Base-by-base conservation (phyloP, 1,140 invertebrate species). In the Drosophila neocordata region DNA sequence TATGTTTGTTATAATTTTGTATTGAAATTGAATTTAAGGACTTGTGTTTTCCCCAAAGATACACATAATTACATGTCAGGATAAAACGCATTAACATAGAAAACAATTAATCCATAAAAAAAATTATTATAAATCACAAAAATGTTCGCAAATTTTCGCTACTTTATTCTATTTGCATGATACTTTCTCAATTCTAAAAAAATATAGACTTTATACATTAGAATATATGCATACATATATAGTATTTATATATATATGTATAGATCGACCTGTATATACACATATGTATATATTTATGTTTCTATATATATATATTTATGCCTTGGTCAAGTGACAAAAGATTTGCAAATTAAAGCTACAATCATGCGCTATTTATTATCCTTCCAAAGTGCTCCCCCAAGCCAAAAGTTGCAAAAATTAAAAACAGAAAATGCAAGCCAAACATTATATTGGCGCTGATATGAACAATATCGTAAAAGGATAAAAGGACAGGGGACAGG, bases 121-220 rank as follows among this genome's bases (percentile, higher is more conserved):
- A 78, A 82, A 85, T 78, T 82, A 82, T 71, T 69, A 88, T 85
- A 85, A 87, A 85, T 85, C 82, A 85, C 82, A 85, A 85, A 88
- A 80, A 82, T 65, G 82, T 85, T 77, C 76, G 78, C 81, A 87
- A 78, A 87, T 75, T 85, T 85, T 73, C 69, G 74, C 82, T 87
- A 85, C 75, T 85, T 75, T 72, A 69, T 63, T 55, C 83, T 87
- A 88, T 66, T 48, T 65, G 70, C 66, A 68, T 52, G 59, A 22
- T 60, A 71, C 63, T 66, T 60, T 59, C 34, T 72, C 65, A 31
- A 58, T 65, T 70, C 78, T 87, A 85, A 85, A 85, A 82, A 85
- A 88, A 31, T 31, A 31, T 31, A 31, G 27, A 31, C 4, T 24
- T 1, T 24, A 24, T 24, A 24, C 24, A 24, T 24, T 2, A 24